Evolutionary conservation across 2,888 invertebrate genomes (phyloP), one percentile per base, ranked within the genome.

Genomic region (Neuroscelio doddi): DNA sequence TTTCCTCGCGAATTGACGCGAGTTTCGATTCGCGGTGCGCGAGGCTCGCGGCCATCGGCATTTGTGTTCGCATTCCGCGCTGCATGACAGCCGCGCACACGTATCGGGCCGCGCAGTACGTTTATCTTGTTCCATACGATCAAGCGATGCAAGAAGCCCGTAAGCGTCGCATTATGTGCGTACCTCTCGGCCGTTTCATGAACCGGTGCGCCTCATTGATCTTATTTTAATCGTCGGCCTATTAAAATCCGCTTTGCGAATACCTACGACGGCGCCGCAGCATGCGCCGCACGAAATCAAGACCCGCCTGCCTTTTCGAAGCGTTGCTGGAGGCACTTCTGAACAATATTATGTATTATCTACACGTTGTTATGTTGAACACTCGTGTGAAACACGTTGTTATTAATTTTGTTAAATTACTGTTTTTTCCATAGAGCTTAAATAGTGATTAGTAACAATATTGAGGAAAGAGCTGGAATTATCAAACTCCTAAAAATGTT

Each of bases 61-160:
- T 64, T 64, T 59, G 57, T 66, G 69, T 58, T 56, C 47, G 62
- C 70, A 69, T 70, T 71, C 71, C 62, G 62, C 64, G 47, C 61
- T 64, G 53, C 58, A 63, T 51, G 64, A 44, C 47, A 36, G 34
- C 45, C 46, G 44, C 32, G 49, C 49, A 5, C 36, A 44, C 46
- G 32, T 17, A 21, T 17, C 16, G 16, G 15, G 9, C 15, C 9
- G 38, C 16, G 45, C 32, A 27, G 24, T 50, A 36, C 34, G 52
- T 56, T 61, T 49, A 69, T 65, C 63, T 58, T 34, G 53, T 47
- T 65, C 38, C 38, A 47, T 52, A 46, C 45, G 52, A 52, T 61
- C 47, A 41, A 44, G 49, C 50, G 44, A 50, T 41, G 16, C 50
- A 12, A 53, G 47, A 42, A 46, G 41, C 44, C 64, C 64, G 47